Evolutionary conservation across 2,888 invertebrate species (phyloP).

Genomic region (Chamaedrilus cognettii): DNA sequence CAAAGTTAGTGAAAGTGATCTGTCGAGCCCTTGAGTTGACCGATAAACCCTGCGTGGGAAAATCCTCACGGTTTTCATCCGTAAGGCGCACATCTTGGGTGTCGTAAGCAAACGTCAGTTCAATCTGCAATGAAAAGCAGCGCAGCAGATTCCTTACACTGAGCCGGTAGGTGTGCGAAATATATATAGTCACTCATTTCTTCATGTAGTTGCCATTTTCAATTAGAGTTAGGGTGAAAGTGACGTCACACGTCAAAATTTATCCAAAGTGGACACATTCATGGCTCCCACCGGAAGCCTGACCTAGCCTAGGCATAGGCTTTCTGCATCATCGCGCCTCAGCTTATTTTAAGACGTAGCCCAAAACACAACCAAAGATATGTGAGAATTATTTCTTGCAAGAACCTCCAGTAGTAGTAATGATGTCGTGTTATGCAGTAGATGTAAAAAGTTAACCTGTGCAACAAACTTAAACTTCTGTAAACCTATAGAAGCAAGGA

Average conservation of each 20-base stretch:
- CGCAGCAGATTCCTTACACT: too few relatives aligned
- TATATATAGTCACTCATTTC: too few relatives aligned
- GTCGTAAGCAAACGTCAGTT: background rate
- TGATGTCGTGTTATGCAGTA: too few relatives aligned
- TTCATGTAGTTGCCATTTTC: too few relatives aligned
- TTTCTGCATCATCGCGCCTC: too few relatives aligned
- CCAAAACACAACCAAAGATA: background rate
- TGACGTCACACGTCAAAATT: too few relatives aligned
- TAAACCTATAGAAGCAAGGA: background rate
- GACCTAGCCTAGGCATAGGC: too few relatives aligned
- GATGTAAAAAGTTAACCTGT: background rate
- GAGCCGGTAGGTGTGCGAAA: too few relatives aligned
- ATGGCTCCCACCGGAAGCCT: too few relatives aligned
- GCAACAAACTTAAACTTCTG: background rate
- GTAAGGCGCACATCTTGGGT: constrained; percentile 65
- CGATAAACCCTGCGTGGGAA: constrained; percentile 45
- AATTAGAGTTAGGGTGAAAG: too few relatives aligned
- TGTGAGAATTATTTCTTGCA: background rate
- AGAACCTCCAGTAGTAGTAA: background rate
- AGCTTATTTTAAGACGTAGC: too few relatives aligned
- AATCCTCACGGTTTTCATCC: constrained; percentile 53
- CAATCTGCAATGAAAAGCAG: constrained; percentile 3
- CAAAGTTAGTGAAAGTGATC: constrained; percentile 67
- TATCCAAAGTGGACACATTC: too few relatives aligned
- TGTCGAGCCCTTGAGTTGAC: constrained; percentile 63